Evolutionary conservation across 1,140 invertebrate species (phyloP), one percentile per base, ranked within the genome.

Genomic region (Lanistes nyassanus): DNA sequence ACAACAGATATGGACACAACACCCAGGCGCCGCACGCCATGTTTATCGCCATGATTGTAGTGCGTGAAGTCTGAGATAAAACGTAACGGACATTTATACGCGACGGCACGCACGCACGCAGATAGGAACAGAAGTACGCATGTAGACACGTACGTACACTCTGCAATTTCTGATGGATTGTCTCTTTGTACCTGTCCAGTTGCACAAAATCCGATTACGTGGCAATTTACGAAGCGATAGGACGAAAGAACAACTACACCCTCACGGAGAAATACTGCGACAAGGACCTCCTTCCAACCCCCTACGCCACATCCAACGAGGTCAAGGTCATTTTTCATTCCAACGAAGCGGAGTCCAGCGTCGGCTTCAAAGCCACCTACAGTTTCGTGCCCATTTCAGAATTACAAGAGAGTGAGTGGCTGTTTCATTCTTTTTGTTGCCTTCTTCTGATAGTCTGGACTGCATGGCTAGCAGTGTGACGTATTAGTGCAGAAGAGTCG

Each of bases 321-420:
- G 68, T 83, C 39, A 80, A 84, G 68, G 75, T 85, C 13, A 58
- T 79, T 34, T 85, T 83, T 71, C 76, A 79, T 70, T 79, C 81
- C 26, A 67, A 74, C n/a, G 39, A 72, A 6, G 69, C 71, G 34
- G 70, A 64, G 47, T 71, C 75, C 55, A 71, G 76, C 36, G 76
- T 82, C 58, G 81, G 82, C 3, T 85, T 85, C 70, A 79, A 82
- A 58, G 84, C 84, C 55, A 76, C 58, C 65, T 85, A 78, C 79
- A 66, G 83, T 60, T 85, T 84, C 75, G 36, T 83, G 23, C 42
- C 47, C 6, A 31, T 69, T 3, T 26, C 31, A 26, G 70, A 72
- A 3, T 34, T 72, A 5, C 23, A 26, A 34, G 39, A 56, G 23
- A 53, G 70, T 72, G 55, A 60, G 70, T 72, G 21, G 3, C 9